phyloP scores from a whole-genome alignment of 2,888 invertebrate species.

The Phortica magna region DNA sequence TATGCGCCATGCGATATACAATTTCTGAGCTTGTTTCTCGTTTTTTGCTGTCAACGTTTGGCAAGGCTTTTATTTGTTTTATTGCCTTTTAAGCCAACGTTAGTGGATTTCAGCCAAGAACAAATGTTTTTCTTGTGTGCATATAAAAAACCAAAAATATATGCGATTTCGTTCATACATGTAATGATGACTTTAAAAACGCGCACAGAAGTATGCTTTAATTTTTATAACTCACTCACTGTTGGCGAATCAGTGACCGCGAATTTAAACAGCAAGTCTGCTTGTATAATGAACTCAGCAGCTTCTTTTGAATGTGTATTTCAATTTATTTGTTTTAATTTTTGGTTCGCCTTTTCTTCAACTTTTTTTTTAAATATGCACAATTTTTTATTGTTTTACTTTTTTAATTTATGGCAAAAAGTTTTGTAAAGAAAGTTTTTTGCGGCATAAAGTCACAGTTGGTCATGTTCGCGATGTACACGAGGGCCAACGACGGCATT shows the following conservation, averaged over 20 bases:
- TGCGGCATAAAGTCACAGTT: conserved; percentile 18
- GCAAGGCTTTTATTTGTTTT: conserved; percentile 68
- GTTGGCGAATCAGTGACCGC: not conserved
- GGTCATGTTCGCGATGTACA: not conserved
- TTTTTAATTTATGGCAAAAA: conserved; percentile 52
- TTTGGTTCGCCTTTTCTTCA: not conserved
- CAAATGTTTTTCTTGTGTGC: not conserved
- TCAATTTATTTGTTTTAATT: conserved; percentile 4
- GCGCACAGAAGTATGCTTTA: not conserved
- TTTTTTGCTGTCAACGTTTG: conserved; percentile 71
- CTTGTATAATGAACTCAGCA: not conserved
- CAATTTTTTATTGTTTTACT: conserved; percentile 50
- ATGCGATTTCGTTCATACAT: not conserved
- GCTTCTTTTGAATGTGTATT: not conserved
- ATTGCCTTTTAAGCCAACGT: conserved; percentile 68
- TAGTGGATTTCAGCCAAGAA: not conserved
- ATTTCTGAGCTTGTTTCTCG: conserved; percentile 22
- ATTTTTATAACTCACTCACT: not conserved
- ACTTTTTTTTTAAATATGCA: not conserved
- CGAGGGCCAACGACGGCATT: not conserved
- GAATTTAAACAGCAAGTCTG: not conserved
- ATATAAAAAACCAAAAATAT: no score
- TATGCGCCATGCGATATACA: no score
- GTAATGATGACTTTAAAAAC: no score
- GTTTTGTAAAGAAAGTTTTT: conserved; percentile 43